Percentiles rank a stretch among this genome's conserved stretches.
phyloP scores from a whole-genome alignment of 2,113 vertebrate species.

The Mesembrinibis cayennensis region DNA sequence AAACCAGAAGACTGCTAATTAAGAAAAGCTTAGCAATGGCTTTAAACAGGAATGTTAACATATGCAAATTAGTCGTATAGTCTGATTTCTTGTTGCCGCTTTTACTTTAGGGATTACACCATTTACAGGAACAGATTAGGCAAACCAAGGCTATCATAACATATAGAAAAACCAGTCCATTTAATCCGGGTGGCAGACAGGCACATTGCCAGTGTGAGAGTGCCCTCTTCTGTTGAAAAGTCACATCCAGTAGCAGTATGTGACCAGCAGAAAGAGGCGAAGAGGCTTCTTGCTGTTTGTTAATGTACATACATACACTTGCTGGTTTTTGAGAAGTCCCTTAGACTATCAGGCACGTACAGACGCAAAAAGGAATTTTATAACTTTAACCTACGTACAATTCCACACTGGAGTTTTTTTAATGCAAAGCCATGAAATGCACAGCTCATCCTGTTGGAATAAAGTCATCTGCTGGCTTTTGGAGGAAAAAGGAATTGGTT shows the following conservation, averaged over 20 bases:
- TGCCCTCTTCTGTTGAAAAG: constrained; percentile 58
- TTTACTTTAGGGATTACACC: constrained; percentile 67
- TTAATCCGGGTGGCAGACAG: not conserved
- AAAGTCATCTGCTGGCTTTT: not conserved
- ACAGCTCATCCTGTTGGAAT: not conserved
- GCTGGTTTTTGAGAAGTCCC: not conserved
- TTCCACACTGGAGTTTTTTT: not conserved
- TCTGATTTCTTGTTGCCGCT: constrained; percentile 53
- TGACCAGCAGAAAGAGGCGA: not conserved
- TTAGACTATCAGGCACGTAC: not conserved
- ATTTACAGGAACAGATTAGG: constrained; percentile 67
- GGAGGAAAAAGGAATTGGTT: not conserved
- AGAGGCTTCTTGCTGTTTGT: not conserved
- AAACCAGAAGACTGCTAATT: constrained; percentile 70
- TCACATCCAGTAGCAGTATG: not conserved
- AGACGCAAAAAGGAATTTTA: not conserved
- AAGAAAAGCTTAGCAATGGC: constrained; percentile 71
- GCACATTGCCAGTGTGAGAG: constrained; percentile 26
- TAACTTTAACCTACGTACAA: not conserved
- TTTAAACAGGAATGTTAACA: constrained; percentile 73
- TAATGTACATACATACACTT: not conserved
- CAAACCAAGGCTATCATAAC: constrained; percentile 36
- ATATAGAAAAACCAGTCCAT: not conserved
- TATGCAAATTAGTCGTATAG: constrained; percentile 60
- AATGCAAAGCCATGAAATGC: not conserved